These are phyloP conservation scores for Achlya flavicornis DNA, from an alignment of 2,888 invertebrate species.

Conservation along the genomic window DNA sequence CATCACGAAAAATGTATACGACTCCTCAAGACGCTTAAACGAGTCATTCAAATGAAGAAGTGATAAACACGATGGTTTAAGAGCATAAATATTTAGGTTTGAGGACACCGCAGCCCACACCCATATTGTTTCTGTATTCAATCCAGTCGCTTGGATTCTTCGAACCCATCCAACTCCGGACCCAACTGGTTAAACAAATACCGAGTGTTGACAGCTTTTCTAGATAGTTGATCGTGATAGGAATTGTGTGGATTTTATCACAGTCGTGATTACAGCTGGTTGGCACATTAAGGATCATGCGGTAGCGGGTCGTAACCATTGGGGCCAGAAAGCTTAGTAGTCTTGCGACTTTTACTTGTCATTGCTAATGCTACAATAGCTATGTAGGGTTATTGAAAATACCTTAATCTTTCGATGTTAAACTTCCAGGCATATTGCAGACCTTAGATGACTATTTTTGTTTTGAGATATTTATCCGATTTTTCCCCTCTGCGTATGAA, in stretches of 20 bases:
- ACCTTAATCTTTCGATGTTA: no score
- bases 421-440: no score
- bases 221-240: slow-evolving; percentile 3
- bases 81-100: slow-evolving; percentile 22
- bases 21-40: background rate
- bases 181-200: slow-evolving; percentile 8
- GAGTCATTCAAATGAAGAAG: slow-evolving; percentile 11
- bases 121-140: slow-evolving; percentile 14
- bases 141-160: slow-evolving; percentile 3
- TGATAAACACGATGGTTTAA: slow-evolving; percentile 18
- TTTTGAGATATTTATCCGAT: background rate
- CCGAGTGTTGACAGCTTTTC: slow-evolving; percentile 6
- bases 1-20: background rate
- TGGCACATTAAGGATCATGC: background rate
- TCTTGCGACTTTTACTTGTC: background rate
- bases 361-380: background rate
- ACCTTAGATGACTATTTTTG: no score
- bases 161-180: slow-evolving; percentile 4
- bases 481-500: background rate
- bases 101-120: slow-evolving; percentile 19
- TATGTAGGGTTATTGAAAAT: no score
- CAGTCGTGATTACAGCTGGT: background rate
- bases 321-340: background rate
- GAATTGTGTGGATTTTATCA: background rate
- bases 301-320: background rate